Evolutionary conservation across 2,797 vertebrate genomes (phyloP).

Genomic region (Myripristis jacobus): DNA sequence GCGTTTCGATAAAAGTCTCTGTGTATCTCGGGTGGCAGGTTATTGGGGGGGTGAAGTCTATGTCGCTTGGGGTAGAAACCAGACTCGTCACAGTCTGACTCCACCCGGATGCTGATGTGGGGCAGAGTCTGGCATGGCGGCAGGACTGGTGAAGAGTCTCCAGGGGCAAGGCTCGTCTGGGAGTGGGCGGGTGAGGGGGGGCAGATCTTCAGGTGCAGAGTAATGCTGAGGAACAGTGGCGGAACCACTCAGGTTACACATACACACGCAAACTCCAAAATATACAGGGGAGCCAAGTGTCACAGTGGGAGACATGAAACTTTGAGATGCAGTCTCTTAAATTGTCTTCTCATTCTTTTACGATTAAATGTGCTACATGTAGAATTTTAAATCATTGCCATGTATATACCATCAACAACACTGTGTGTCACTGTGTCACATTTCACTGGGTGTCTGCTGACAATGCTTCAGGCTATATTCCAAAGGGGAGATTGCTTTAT

Average conservation of each 20-base stretch:
- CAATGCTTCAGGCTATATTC: no score
- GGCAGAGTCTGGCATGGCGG: conserved; percentile 75
- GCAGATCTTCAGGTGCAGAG: conserved; percentile 92
- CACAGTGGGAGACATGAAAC: background rate
- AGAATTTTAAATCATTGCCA: no score
- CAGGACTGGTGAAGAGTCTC: conserved; percentile 51
- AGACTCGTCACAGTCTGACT: conserved; percentile 84
- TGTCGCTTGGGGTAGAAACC: conserved; percentile 58
- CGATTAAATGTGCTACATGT: no score
- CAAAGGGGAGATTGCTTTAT: no score
- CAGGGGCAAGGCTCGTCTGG: conserved; percentile 61
- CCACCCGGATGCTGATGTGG: conserved; percentile 88
- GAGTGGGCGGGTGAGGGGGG: conserved; percentile 85
- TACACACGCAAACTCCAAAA: conserved; percentile 3
- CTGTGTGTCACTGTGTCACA: no score
- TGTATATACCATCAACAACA: no score
- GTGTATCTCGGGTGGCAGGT: background rate
- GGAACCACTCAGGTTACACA: conserved; percentile 45
- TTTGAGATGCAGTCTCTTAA: background rate
- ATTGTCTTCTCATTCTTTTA: no score
- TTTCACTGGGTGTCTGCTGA: no score
- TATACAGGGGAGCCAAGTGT: background rate
- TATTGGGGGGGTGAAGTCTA: conserved; percentile 6
- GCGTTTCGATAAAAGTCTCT: conserved; percentile 18
- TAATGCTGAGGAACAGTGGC: conserved; percentile 83